Evolutionary conservation across 64 coral and sea anemone genomes (phyloP).

Genomic region (Montipora capricornis): DNA sequence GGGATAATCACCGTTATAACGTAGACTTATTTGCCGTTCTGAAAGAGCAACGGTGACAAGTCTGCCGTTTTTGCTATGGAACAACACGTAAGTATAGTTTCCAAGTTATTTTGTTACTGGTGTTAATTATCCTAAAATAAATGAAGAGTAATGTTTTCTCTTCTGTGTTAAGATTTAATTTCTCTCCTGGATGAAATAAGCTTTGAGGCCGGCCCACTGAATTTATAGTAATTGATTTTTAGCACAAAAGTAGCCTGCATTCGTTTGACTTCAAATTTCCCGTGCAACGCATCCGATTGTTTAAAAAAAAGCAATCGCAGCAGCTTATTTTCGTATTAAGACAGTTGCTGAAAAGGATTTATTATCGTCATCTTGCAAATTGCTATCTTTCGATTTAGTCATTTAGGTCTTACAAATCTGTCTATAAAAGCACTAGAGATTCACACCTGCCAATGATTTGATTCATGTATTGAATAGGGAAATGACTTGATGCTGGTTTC

Average conservation of each 20-base stretch:
- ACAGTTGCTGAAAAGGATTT: too few relatives aligned
- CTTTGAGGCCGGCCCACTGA: neutral
- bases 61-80: neutral
- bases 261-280: neutral
- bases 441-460: too few relatives aligned
- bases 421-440: too few relatives aligned
- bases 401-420: too few relatives aligned
- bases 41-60: neutral
- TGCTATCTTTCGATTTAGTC: too few relatives aligned
- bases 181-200: neutral
- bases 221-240: neutral
- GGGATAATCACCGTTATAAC: neutral
- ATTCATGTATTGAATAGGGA: too few relatives aligned
- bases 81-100: neutral
- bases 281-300: too few relatives aligned
- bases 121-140: neutral
- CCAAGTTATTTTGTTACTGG: neutral
- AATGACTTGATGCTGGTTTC: too few relatives aligned
- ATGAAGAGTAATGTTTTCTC: neutral
- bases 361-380: too few relatives aligned
- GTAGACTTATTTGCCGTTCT: neutral
- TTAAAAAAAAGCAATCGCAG: too few relatives aligned
- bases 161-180: neutral
- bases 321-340: too few relatives aligned
- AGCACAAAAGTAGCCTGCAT: neutral